Evolutionary conservation across 2,888 invertebrate genomes (phyloP).

Genomic region (Platycnemis pennipes): DNA sequence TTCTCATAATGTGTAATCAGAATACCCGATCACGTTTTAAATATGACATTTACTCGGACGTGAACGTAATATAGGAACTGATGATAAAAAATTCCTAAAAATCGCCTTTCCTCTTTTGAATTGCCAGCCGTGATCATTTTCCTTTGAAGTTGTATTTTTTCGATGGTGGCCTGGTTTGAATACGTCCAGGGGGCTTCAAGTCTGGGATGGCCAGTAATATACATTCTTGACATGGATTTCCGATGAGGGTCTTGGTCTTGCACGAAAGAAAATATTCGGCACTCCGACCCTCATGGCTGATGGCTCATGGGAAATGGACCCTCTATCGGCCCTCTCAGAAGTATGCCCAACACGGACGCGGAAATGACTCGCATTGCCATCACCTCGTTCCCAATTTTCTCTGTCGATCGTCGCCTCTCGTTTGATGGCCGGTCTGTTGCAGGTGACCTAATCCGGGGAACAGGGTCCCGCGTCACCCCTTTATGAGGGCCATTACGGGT

Average conservation of each 20-base stretch:
- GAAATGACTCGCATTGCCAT: slow-evolving; percentile 50
- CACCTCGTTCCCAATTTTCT: slow-evolving; percentile 25
- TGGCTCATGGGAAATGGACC: neutral
- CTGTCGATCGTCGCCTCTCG: neutral
- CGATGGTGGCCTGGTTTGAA: neutral
- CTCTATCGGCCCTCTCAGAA: neutral
- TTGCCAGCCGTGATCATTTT: neutral
- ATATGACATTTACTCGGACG: too few relatives aligned
- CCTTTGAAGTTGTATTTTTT: neutral
- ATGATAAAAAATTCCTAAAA: too few relatives aligned
- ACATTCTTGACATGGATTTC: slow-evolving; percentile 40
- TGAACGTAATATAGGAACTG: too few relatives aligned
- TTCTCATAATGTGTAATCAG: too few relatives aligned
- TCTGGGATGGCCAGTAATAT: neutral
- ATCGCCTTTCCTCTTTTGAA: neutral
- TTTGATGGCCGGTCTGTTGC: neutral
- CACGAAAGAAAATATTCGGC: neutral
- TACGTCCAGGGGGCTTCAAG: neutral
- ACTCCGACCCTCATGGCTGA: neutral
- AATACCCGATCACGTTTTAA: too few relatives aligned
- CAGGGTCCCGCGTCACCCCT: neutral
- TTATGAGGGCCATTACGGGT: neutral
- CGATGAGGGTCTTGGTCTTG: neutral
- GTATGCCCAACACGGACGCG: slow-evolving; percentile 8
- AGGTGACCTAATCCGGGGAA: slow-evolving; percentile 23